Conservation (phyloP, 2,113 vertebrate genomes). For the Ceyx margarethae region DNA sequence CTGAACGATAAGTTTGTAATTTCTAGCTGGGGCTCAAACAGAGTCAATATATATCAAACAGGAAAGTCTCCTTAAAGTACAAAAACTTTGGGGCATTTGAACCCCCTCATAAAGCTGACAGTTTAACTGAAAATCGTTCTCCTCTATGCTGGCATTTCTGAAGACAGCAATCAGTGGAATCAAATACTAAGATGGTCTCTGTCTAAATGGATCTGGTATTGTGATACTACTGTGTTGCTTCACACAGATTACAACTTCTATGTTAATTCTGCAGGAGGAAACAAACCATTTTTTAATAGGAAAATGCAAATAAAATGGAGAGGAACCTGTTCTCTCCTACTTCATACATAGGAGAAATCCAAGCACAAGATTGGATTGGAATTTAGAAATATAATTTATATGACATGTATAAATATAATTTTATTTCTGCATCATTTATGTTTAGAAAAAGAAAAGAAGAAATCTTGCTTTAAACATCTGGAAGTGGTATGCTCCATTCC, state of each 20-base stretch:
- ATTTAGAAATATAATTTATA: neutral
- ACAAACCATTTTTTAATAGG: neutral
- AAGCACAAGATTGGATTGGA: neutral
- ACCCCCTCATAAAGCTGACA: neutral
- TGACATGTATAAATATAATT: neutral
- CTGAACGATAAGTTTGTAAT: neutral
- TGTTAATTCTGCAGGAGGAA: neutral
- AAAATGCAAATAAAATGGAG: neutral
- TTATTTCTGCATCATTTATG: neutral
- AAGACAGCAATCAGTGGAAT: neutral
- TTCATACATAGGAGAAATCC: neutral
- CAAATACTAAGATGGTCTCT: neutral
- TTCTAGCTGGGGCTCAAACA: neutral
- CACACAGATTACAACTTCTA: neutral
- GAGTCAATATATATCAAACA: neutral
- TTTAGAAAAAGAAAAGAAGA: conserved; percentile 64
- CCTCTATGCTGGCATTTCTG: neutral
- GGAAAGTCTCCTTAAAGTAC: neutral
- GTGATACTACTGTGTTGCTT: neutral
- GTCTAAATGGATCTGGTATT: neutral
- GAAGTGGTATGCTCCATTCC: conserved; percentile 85
- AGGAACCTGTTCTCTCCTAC: neutral
- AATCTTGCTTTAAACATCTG: conserved; percentile 68
- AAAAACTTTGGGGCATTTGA: neutral
- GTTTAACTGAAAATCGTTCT: neutral